Evolutionary conservation across 2,888 invertebrate genomes (phyloP), one percentile per base, ranked within the genome.

Genomic region (Oligia fasciuncula): DNA sequence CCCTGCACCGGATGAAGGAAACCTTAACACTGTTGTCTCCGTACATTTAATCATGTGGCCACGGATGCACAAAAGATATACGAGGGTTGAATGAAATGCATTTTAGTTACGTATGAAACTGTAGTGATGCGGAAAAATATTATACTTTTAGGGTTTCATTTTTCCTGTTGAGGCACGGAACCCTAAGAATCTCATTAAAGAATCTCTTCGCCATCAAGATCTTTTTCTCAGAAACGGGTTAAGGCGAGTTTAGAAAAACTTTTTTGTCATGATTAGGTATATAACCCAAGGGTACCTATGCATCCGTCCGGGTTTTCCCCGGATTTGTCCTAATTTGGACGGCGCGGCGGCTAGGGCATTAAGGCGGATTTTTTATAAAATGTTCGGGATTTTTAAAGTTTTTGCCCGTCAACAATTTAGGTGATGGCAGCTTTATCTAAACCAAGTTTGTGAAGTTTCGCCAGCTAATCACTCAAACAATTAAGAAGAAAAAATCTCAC

Each of bases 1-100:
- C 79, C 57, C 69, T 62, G 80, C 66, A 73, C 43, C 60, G 62
- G 82, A 79, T 86, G 65, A 84, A 69, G 43, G 88, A 88, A 89
- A 72, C 89, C 89, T 54, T 85, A 86, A 74, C 63, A 86, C 80
- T 77, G 86, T 85, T 87, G 80, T 84, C 79, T 88, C 66, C 71
- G 68, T 68, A 76, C 75, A 76, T 89, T 85, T 89, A 89, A 88
- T 88, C 82, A 87, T 69, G 76, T 73, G 69, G 54, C 43, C 46
- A 40, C 62, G 49, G 35, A 51, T 29, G 66, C 49, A 78, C 69
- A 79, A 73, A 57, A 78, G 66, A 62, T 40, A 43, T 51, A 23
- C 23, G 63, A 67, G 23, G 60, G 54, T 35, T n/a, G 4, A 69
- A 35, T 51, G 49, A 69, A 69, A 51, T 51, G 8, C 51, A 54